Evolutionary conservation across 1,140 invertebrate species (phyloP), one percentile per base, ranked within the genome.

Genomic region (Drosophila nasuta): DNA sequence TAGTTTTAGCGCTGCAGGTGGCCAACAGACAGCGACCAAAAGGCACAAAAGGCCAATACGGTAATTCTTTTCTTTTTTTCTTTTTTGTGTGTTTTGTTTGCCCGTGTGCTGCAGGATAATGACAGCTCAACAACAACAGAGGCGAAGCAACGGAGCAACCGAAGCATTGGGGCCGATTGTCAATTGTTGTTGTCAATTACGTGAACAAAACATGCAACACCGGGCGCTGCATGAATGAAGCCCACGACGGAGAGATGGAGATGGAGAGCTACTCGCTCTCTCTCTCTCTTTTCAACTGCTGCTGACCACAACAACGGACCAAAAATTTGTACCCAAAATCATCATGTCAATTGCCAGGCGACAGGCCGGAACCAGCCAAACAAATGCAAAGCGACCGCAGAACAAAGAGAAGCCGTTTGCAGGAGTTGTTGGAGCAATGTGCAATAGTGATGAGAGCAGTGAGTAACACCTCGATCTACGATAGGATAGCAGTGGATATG

Each of bases 161-260:
- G 77, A 70, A 57, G 64, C 73, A 75, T 77, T 71, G 69, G 66
- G 71, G 79, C 52, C 83, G 69, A 87, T 87, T 87, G 83, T 82
- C 83, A 74, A 86, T 81, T 81, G 82, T 82, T 86, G 82, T 87
- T 87, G 82, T 88, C 82, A 87, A 88, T 87, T 88, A 87, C 69
- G 79, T 80, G 82, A 88, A 82, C 82, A 87, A 87, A 87, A 87
- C 83, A 82, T 81, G 77, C 65, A 67, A 25, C 56, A 58, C 80
- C 48, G 70, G 13, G 13, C 59, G n/a, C 25, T 62, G 56, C 65
- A 72, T 79, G 60, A 82, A 73, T 79, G 77, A 52, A 73, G 35
- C 13, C 43, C 52, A 56, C 62, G 43, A 33, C 8, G 43, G 33
- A 38, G 35, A 33, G 33, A 5, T 8, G 33, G 20, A 25, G 43